Conservation (phyloP, 1,140 invertebrate species). For the Neodiprion pinetum region DNA sequence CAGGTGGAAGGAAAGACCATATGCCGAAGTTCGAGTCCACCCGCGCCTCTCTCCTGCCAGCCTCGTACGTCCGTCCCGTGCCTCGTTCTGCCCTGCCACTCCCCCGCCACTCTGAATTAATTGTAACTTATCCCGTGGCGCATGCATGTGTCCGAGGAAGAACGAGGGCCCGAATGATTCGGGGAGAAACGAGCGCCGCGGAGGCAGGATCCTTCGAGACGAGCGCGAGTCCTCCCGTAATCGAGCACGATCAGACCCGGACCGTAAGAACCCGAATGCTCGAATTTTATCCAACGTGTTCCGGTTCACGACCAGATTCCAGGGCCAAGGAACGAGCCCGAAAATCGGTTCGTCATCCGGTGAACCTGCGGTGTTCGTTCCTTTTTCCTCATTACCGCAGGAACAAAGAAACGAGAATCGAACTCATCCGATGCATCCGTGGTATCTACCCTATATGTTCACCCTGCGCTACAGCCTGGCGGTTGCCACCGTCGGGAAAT, state of each 20-base stretch:
- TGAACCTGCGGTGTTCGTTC: no score
- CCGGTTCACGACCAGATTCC: slow-evolving; percentile 3
- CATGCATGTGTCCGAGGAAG: not conserved
- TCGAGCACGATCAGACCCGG: not conserved
- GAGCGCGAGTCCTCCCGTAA: not conserved
- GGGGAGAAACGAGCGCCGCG: not conserved
- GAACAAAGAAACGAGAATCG: no score
- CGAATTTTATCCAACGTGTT: not conserved
- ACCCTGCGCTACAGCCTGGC: not conserved
- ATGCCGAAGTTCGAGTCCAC: slow-evolving; percentile 57
- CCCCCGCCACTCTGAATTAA: not conserved
- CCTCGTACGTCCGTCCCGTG: not conserved
- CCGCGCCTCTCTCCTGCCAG: slow-evolving; percentile 34
- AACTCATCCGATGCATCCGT: no score
- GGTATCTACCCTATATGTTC: no score
- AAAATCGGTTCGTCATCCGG: no score
- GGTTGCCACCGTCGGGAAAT: not conserved
- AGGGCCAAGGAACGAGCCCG: not conserved
- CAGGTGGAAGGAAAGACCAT: slow-evolving; percentile 51
- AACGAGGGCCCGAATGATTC: not conserved
- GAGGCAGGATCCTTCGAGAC: not conserved
- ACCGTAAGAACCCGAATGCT: not conserved
- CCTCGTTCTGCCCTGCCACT: not conserved
- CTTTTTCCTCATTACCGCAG: no score
- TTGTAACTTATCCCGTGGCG: not conserved